Evolutionary conservation across 1,140 invertebrate species (phyloP), one percentile per base, ranked within the genome.

Genomic region (Neodiprion pinetum): DNA sequence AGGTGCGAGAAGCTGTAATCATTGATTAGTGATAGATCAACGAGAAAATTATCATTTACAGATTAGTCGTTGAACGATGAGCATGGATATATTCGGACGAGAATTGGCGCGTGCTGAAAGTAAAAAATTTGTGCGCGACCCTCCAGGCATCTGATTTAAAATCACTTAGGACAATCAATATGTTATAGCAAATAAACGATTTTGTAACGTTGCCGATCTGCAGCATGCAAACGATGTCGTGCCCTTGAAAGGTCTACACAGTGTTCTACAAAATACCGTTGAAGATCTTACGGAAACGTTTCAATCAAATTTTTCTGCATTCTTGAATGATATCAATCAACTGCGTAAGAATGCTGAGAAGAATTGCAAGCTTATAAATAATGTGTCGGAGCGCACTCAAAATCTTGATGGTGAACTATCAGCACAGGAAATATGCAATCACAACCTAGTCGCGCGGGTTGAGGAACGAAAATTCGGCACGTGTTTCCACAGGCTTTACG

Each of bases 1-100:
- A n/a, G 10, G 50, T 10, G n/a, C 50, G n/a, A n/a, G n/a, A n/a
- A 53, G n/a, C n/a, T 14, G 78, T 79, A 74, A 80, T 82, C 77
- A 79, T 53, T 53, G 10, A 53, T 53, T 53, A 53, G 50, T 14
- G 1, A n/a, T 1, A 53, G 50, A 53, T 53, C 50, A 11, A 1
- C 50, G n/a, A n/a, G 10, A 53, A 53, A 10, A 53, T 14, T 53
- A 53, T 53, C 50, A 53, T 68, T 17, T 17, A 40, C 21, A 10
- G 28, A 40, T 10, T 17, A 40, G 17, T 14, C 28, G 28, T 68
- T 11, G 21, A 21, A 75, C 17, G 14, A 75, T 75, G 61, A 75
- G 70, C 67, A 65, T 75, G n/a, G 76, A 78, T 50, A 72, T 75
- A 50, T 78, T 75, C 50, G 72, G 76, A 75, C 74, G 76, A 48